phyloP scores from a whole-genome alignment of 1,140 invertebrate genomes.

The Colletes latitarsis region DNA sequence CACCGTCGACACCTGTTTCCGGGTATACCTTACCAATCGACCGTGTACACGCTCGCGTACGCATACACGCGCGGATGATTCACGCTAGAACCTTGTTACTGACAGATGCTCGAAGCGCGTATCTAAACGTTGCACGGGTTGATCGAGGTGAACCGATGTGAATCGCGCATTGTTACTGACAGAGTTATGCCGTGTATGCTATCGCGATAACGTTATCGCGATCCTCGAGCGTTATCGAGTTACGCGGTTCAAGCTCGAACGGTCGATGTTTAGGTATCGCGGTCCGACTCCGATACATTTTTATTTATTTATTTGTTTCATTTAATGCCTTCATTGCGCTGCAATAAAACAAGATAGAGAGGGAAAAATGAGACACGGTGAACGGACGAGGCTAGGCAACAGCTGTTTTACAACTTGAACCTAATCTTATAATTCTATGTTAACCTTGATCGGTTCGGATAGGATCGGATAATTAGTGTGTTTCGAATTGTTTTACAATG shows the following conservation, averaged over 20 bases:
- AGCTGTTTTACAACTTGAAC: no score
- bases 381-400: no score
- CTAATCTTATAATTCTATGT: no score
- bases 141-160: slow-evolving; percentile 31
- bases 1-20: slow-evolving; percentile 40
- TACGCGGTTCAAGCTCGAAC: neutral
- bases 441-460: no score
- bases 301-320: no score
- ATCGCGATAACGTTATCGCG: slow-evolving; percentile 7
- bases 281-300: neutral
- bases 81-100: slow-evolving; percentile 13
- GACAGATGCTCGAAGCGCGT: slow-evolving; percentile 17
- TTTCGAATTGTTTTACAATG: no score
- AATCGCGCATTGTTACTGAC: slow-evolving; percentile 25
- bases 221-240: neutral
- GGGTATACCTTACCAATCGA: slow-evolving; percentile 31
- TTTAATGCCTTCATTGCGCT: no score
- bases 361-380: no score
- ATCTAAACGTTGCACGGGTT: neutral
- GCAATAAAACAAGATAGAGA: no score
- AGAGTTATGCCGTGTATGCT: neutral
- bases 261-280: neutral
- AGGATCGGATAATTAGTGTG: no score
- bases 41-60: slow-evolving; percentile 7
- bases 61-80: slow-evolving; percentile 10